Conservation (phyloP, 2,797 vertebrate species). For the Morelia viridis region DNA sequence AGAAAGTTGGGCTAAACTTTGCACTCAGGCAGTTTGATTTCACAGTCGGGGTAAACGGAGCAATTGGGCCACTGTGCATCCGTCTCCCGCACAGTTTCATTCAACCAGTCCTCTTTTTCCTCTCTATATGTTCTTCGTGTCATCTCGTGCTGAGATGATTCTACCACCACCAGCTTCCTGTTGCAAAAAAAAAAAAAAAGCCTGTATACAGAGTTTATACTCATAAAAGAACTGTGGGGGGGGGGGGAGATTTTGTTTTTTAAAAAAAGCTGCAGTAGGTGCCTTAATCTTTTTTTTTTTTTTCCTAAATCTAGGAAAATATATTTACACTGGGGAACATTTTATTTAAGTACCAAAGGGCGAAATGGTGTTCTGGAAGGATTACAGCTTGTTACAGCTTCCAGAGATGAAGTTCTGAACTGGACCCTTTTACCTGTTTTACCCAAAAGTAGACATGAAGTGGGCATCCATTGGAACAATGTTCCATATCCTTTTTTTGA, state of each 20-base stretch:
- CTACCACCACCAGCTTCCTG: slow-evolving; percentile 48
- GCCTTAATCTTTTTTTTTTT: slow-evolving; percentile 63
- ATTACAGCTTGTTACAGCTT: slow-evolving; percentile 2
- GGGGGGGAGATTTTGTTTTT: not conserved
- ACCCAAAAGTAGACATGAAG: slow-evolving; percentile 31
- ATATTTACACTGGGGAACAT: slow-evolving; percentile 58
- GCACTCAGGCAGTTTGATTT: slow-evolving; percentile 42
- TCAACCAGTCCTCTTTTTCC: not conserved
- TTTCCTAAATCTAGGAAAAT: slow-evolving; percentile 37
- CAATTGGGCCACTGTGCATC: not conserved
- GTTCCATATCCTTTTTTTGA: not conserved
- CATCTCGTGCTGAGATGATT: slow-evolving; percentile 38
- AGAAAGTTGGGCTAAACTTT: slow-evolving; percentile 18
- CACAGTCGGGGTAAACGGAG: slow-evolving; percentile 11
- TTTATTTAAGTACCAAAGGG: slow-evolving; percentile 27
- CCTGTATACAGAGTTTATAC: slow-evolving; percentile 41
- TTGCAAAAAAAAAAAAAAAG: slow-evolving; percentile 45
- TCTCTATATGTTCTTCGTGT: slow-evolving; percentile 22
- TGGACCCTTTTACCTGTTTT: slow-evolving; percentile 45
- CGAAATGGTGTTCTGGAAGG: not conserved
- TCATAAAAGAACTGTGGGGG: slow-evolving; percentile 1
- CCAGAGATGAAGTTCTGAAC: not conserved
- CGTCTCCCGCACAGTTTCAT: slow-evolving; percentile 24
- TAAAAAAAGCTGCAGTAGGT: slow-evolving; percentile 19
- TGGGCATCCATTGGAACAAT: slow-evolving; percentile 48